These are phyloP conservation scores for Caenorhabditis japonica DNA, from an alignment of 2,888 invertebrate genomes.

Conservation along the genomic window DNA sequence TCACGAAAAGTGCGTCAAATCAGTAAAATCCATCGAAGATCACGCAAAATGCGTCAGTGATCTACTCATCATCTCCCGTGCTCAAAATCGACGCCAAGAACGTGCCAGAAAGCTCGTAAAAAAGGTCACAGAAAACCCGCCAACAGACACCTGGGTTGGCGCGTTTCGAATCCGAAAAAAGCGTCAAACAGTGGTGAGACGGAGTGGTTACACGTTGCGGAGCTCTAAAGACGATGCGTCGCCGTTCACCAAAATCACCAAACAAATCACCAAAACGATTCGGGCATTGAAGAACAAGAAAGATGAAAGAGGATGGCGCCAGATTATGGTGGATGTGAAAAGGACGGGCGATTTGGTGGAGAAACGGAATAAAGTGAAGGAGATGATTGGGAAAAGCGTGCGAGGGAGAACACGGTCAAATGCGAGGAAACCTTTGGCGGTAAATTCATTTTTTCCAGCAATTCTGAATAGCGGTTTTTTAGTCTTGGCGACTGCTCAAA, in stretches of 20 bases:
- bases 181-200: conserved; percentile 19
- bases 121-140: background rate
- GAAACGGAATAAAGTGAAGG: conserved; percentile 38
- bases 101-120: conserved; percentile 14
- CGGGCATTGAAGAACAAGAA: conserved; percentile 52
- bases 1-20: conserved; percentile 48
- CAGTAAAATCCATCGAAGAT: conserved; percentile 18
- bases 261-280: conserved; percentile 51
- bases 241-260: conserved; percentile 41
- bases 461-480: too few relatives aligned
- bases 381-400: conserved; percentile 45
- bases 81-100: background rate
- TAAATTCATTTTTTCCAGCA: too few relatives aligned
- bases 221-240: conserved; percentile 20
- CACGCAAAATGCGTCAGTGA: conserved; percentile 58
- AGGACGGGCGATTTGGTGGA: conserved; percentile 38
- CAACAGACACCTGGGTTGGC: conserved; percentile 27
- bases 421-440: conserved; percentile 17
- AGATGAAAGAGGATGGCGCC: conserved; percentile 45
- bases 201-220: conserved; percentile 13
- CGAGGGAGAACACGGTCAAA: conserved; percentile 10
- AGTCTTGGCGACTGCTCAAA: too few relatives aligned
- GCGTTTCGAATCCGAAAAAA: conserved; percentile 48
- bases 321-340: conserved; percentile 49
- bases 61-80: conserved; percentile 17